Base-by-base conservation (phyloP, 2,113 vertebrate genomes). In the Platysteira castanea region DNA sequence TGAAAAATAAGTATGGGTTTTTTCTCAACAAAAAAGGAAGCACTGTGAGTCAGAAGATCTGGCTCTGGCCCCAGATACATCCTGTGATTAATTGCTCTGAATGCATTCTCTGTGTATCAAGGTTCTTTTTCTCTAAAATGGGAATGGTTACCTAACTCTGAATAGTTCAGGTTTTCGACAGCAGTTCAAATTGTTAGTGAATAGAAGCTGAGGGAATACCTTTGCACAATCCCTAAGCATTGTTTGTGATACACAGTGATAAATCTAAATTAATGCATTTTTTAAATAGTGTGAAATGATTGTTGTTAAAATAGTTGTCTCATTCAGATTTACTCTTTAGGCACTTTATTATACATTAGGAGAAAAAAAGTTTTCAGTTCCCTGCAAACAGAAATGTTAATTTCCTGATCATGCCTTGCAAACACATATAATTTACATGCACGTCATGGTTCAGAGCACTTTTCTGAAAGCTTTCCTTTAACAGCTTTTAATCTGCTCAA, bases 21-120 rank as follows among this genome's bases (percentile, higher is more conserved):
- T 89, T 83, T 35, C 84, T 82, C 37, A 65, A 76, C 23, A 19
- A 75, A 84, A 91, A 77, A 77, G 23, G 79, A 90, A 87, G 50
- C 46, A 59, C 37, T 53, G 17, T 87, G 75, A 84, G 74, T 84
- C 78, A 83, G 67, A 73, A 73, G 71, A 76, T 75, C 75, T 89
- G 69, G 68, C 64, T 97, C 70, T 35, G 26, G 71, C 56, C n/a
- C 77, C 65, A 84, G 59, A 54, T 89, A 56, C 21, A 6, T 53
- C 87, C 57, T 82, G 60, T 90, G 75, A 79, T 92, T 60, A 90
- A 84, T 92, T 89, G 86, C 74, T 69, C 73, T 92, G 68, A 65
- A 92, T 78, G 57, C 28, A 59, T 88, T 70, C 69, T 84, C 60
- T 91, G 33, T 20, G 60, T 81, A 87, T 52, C 80, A 84, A 90